A percentile compares a stretch with the other conserved stretches of the same genome.
Conservation (phyloP, 2,113 vertebrate species). For the Sinocyclocheilus grahami region DNA sequence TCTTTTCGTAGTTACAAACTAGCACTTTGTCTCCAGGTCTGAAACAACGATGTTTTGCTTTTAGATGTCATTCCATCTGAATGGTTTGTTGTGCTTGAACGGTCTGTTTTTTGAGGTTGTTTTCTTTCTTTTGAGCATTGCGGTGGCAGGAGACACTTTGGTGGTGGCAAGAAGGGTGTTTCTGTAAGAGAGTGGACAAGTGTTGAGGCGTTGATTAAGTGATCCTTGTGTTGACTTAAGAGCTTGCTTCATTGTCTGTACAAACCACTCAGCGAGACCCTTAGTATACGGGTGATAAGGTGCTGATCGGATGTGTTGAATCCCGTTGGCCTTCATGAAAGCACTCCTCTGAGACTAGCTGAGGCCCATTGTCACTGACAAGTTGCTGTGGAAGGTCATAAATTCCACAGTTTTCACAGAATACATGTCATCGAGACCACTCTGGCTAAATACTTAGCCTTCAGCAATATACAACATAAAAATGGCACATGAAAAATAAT, state of each 20-base stretch:
- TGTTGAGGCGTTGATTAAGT: not conserved
- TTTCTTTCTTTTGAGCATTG: conserved; percentile 19
- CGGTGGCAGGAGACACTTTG: conserved; percentile 14
- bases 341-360: conserved; percentile 23
- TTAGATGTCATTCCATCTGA: not conserved
- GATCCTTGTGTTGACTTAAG: conserved; percentile 6
- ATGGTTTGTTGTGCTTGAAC: not conserved
- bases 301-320: conserved; percentile 46
- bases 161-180: conserved; percentile 40
- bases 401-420: not conserved
- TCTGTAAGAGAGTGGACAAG: conserved; percentile 37
- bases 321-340: conserved; percentile 18
- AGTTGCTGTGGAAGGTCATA: conserved; percentile 31
- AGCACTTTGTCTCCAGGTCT: conserved; percentile 33
- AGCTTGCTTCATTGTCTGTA: conserved; percentile 46
- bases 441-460: too few species aligned
- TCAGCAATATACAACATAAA: too few species aligned
- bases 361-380: conserved; percentile 44
- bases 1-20: conserved; percentile 13
- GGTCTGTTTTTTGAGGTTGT: not conserved
- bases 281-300: conserved; percentile 5
- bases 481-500: too few species aligned
- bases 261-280: conserved; percentile 24
- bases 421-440: too few species aligned
- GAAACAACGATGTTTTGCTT: conserved; percentile 11